Percentiles rank a stretch among this genome's conserved stretches.
phyloP scores from a whole-genome alignment of 2,888 invertebrate genomes.

The Anodontia alba region DNA sequence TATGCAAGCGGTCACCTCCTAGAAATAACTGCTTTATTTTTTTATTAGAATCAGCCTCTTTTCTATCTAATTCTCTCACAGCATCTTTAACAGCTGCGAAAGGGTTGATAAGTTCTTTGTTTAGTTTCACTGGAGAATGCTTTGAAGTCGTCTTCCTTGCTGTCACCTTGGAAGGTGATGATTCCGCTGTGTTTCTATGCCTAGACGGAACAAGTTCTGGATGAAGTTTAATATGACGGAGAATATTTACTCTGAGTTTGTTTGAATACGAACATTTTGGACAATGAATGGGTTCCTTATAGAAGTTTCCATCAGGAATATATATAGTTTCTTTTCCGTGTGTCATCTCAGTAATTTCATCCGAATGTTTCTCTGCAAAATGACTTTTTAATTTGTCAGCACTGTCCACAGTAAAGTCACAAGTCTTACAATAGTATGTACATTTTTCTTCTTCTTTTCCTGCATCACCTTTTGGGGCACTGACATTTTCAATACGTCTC shows the following conservation, averaged over 20 bases:
- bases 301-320: slow-evolving; percentile 69
- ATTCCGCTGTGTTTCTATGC: slow-evolving; percentile 6
- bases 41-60: not conserved
- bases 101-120: slow-evolving; percentile 34
- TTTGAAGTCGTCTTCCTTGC: slow-evolving; percentile 52
- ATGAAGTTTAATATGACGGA: slow-evolving; percentile 65
- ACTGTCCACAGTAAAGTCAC: not conserved
- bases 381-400: slow-evolving; percentile 9
- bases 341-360: not conserved
- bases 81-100: slow-evolving; percentile 53
- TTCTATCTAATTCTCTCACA: slow-evolving; percentile 13
- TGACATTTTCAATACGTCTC: slow-evolving; percentile 58
- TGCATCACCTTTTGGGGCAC: not conserved
- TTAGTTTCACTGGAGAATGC: not conserved
- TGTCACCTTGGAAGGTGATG: slow-evolving; percentile 27
- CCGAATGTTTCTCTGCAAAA: not conserved
- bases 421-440: not conserved
- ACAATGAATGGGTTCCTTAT: slow-evolving; percentile 67
- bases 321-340: slow-evolving; percentile 46
- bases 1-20: slow-evolving; percentile 67
- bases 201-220: slow-evolving; percentile 58
- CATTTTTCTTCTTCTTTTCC: not conserved
- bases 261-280: slow-evolving; percentile 68
- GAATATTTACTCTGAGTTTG: slow-evolving; percentile 58
- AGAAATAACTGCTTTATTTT: slow-evolving; percentile 21